Conservation (phyloP, 2,797 vertebrate genomes). For the Antrozous pallidus region DNA sequence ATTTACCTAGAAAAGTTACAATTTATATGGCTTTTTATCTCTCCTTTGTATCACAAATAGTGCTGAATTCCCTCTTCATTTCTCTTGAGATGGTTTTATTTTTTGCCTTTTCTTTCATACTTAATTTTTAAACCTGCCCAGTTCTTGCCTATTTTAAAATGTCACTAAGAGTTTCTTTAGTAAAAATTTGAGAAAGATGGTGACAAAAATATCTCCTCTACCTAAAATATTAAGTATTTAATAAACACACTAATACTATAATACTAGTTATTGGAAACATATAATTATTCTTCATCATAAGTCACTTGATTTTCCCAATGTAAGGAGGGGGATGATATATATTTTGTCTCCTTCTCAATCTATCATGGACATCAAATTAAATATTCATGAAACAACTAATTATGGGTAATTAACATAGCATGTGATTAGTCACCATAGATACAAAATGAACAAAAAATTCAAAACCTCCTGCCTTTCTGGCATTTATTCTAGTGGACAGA, state of each 20-base stretch:
- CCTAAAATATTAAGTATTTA: neutral
- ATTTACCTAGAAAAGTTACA: neutral
- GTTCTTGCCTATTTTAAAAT: neutral
- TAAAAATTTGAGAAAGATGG: neutral
- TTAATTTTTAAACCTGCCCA: neutral
- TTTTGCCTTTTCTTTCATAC: neutral
- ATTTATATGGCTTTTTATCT: neutral
- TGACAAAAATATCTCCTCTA: neutral
- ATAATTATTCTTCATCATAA: neutral
- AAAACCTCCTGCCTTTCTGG: neutral
- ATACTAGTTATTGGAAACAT: neutral
- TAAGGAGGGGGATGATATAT: neutral
- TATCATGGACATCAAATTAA: neutral
- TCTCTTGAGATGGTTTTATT: neutral
- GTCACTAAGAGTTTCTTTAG: neutral
- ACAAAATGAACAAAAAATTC: neutral
- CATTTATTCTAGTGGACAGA: neutral
- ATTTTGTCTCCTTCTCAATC: neutral
- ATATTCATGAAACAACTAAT: neutral
- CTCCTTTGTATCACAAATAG: neutral
- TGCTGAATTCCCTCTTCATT: neutral
- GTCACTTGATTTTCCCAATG: neutral
- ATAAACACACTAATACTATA: neutral
- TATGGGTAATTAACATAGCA: too few species aligned
- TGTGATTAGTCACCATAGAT: too few species aligned